Base-by-base conservation (phyloP, 2,113 vertebrate species). In the Nesogale talazaci region DNA sequence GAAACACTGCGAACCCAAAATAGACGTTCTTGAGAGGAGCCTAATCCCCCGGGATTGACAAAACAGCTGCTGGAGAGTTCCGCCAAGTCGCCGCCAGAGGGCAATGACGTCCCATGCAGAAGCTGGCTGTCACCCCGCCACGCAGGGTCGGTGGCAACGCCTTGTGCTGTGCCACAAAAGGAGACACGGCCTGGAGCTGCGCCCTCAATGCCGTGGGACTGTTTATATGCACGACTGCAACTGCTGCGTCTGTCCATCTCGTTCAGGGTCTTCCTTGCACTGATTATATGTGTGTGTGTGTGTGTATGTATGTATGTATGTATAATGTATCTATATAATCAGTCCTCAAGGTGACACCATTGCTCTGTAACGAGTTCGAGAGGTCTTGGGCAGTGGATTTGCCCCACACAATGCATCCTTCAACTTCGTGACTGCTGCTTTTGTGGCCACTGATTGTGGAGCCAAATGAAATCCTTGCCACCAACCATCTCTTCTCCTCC, bases 1-100 rank as follows among this genome's bases (percentile, higher is more conserved):
- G 76, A 92, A 93, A 93, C 61, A 65, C 25, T 72, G 83, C 61
- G 83, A 82, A 92, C 95, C 94, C 42, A 93, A 95, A 95, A 95
- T 94, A 95, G 94, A 93, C 92, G 83, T 75, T 94, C 81, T 72
- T 29, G 19, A 77, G 59, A 3, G 57, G 61, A 63, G 63, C 72
- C 56, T 95, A 93, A 93, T 92, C 92, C 90, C 79, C 72, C 3
- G 69, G 92, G 82, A 67, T 81, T 87, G 81, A 25, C 11, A 9
- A 17, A 90, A 83, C 89, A 93, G 89, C 90, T 83, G 94, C 79
- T 70, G 82, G 46, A 14, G 75, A 7, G 3, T 69, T 69, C 57
- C 42, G 8, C 0, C 1, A 4, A 70, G 0, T 2, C 0, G 27
- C 86, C 94, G 29, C 90, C 52, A 92, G 94, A 17, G 29, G 83